phyloP scores from a whole-genome alignment of 2,888 invertebrate genomes.

The Pediacus dermestoides region DNA sequence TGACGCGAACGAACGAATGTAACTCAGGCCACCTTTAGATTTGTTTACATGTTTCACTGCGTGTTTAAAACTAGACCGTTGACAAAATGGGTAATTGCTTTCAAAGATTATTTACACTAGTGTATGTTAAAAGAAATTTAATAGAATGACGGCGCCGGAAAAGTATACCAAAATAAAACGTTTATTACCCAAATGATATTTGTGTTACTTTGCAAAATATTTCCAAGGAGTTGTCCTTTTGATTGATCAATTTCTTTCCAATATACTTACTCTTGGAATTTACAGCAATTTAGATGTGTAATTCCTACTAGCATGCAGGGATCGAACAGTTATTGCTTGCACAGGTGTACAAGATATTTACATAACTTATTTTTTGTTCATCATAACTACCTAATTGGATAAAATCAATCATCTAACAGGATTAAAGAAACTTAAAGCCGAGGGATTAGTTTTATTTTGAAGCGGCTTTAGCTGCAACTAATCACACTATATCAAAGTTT shows the following conservation, averaged over 20 bases:
- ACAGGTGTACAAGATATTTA: too few species aligned
- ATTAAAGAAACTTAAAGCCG: too few species aligned
- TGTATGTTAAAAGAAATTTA: slow-evolving; percentile 45
- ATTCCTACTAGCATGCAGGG: too few species aligned
- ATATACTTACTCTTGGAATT: too few species aligned
- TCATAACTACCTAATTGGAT: too few species aligned
- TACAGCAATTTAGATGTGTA: too few species aligned
- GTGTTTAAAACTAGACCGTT: slow-evolving; percentile 49
- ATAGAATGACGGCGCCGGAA: slow-evolving; percentile 43
- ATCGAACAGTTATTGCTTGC: too few species aligned
- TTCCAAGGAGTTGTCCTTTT: not conserved
- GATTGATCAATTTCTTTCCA: slow-evolving; percentile 1
- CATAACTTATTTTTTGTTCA: too few species aligned
- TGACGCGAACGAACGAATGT: slow-evolving; percentile 41
- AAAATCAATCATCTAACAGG: too few species aligned
- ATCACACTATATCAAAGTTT: too few species aligned
- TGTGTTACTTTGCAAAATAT: slow-evolving; percentile 20
- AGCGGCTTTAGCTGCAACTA: too few species aligned
- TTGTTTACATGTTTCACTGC: slow-evolving; percentile 45
- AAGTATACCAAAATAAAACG: slow-evolving; percentile 26
- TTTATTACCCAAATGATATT: slow-evolving; percentile 21
- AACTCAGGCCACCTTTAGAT: slow-evolving; percentile 35
- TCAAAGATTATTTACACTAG: slow-evolving; percentile 45
- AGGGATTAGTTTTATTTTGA: too few species aligned
- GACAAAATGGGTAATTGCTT: slow-evolving; percentile 51